A percentile compares a stretch with the other conserved stretches of the same genome.
Conservation (phyloP, 2,797 vertebrate species). For the Caiman crocodilus region DNA sequence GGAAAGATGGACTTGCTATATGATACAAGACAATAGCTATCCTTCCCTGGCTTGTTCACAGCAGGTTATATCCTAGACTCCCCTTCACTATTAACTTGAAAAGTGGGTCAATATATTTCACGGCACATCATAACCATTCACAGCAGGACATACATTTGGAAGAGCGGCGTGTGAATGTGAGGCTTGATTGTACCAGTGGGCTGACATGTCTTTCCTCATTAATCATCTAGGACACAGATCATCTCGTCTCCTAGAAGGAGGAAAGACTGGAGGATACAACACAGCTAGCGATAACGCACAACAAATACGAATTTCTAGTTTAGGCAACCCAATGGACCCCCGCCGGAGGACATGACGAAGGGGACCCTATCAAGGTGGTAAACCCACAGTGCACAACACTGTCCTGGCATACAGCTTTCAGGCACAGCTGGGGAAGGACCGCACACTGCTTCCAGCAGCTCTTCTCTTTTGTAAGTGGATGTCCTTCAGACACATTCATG, state of each 20-base stretch:
- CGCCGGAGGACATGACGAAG: neutral
- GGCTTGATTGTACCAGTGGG: neutral
- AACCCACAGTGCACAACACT: neutral
- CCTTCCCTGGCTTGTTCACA: neutral
- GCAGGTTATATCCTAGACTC: neutral
- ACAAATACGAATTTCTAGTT: neutral
- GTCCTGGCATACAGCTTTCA: accelerated
- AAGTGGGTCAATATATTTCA: neutral
- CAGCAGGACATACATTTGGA: neutral
- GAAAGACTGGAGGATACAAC: neutral
- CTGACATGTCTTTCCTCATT: neutral
- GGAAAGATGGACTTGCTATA: neutral
- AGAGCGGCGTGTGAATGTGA: neutral
- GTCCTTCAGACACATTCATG: neutral
- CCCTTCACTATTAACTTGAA: neutral
- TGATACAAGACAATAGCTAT: neutral
- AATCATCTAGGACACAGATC: neutral
- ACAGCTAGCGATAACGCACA: no score
- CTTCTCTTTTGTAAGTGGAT: neutral
- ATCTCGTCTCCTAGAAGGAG: neutral
- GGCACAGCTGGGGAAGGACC: accelerated
- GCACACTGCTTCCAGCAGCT: neutral
- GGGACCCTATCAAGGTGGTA: neutral
- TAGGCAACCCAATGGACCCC: neutral
- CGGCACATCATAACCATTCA: neutral